Evolutionary conservation across 2,888 invertebrate genomes (phyloP).

Genomic region (Leptopterna dolabrata): DNA sequence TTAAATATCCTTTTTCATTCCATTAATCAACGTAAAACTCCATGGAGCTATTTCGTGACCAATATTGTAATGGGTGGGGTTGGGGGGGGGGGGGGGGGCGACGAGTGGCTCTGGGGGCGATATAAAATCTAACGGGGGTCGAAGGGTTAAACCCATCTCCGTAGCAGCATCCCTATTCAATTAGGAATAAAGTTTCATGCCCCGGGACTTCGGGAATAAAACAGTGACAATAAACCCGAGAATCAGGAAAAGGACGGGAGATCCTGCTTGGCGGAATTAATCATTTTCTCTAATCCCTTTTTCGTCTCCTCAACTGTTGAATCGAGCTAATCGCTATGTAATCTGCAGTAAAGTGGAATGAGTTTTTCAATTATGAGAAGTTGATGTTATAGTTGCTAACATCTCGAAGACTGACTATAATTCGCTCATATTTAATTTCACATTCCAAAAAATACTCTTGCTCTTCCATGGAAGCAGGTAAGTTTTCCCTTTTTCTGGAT

Average conservation of each 20-base stretch:
- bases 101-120: neutral
- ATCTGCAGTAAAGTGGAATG: too few relatives aligned
- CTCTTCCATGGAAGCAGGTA: too few relatives aligned
- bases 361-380: too few relatives aligned
- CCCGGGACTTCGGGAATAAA: neutral
- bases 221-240: slow-evolving; percentile 7
- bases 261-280: neutral
- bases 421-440: too few relatives aligned
- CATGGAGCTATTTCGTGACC: slow-evolving; percentile 13
- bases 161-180: slow-evolving; percentile 38
- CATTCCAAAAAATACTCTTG: too few relatives aligned
- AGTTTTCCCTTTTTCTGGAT: too few relatives aligned
- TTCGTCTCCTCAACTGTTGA: neutral
- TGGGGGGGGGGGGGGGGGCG: neutral
- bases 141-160: slow-evolving; percentile 19
- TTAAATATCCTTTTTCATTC: slow-evolving; percentile 14
- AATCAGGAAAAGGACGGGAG: neutral
- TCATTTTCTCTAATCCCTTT: neutral
- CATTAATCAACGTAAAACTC: slow-evolving; percentile 37
- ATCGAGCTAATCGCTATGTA: neutral
- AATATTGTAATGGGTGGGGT: slow-evolving; percentile 36
- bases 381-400: too few relatives aligned
- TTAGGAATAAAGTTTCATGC: slow-evolving; percentile 49
- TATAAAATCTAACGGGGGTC: slow-evolving; percentile 29
- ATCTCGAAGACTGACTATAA: too few relatives aligned